These are phyloP conservation scores for Indicator indicator DNA, from an alignment of 2,113 vertebrate species.

Conservation along the genomic window DNA sequence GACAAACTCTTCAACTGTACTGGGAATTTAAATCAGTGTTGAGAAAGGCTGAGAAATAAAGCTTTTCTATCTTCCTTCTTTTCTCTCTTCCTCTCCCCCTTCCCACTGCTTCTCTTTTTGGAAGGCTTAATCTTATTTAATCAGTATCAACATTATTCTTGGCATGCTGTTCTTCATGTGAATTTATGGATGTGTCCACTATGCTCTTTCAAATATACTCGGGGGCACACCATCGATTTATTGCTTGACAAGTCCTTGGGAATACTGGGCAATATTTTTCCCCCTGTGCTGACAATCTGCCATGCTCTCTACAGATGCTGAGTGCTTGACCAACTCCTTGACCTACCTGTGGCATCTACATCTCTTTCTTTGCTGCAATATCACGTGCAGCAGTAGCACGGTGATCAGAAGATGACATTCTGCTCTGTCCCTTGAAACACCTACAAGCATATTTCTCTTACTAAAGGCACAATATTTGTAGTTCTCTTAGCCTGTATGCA, in stretches of 20 bases:
- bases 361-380: not conserved
- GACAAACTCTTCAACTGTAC: not conserved
- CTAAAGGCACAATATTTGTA: slow-evolving; percentile 35
- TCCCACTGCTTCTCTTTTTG: not conserved
- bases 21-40: not conserved
- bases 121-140: not conserved
- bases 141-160: not conserved
- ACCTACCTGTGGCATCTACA: slow-evolving; percentile 33
- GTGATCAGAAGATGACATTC: not conserved
- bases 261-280: not conserved
- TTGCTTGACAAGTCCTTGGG: not conserved
- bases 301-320: not conserved
- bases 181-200: not conserved
- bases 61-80: not conserved
- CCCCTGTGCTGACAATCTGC: not conserved
- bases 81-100: not conserved
- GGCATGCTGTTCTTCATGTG: not conserved
- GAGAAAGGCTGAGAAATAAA: not conserved
- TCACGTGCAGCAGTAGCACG: not conserved
- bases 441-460: slow-evolving; percentile 29
- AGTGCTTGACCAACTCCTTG: not conserved
- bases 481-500: slow-evolving; percentile 36
- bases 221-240: not conserved
- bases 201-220: not conserved
- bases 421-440: slow-evolving; percentile 24